Percentiles rank a stretch among this genome's conserved stretches.
These are phyloP conservation scores for Epizoanthus scotinus DNA, from an alignment of 92 coral and sea anemone species.

Conservation along the genomic window DNA sequence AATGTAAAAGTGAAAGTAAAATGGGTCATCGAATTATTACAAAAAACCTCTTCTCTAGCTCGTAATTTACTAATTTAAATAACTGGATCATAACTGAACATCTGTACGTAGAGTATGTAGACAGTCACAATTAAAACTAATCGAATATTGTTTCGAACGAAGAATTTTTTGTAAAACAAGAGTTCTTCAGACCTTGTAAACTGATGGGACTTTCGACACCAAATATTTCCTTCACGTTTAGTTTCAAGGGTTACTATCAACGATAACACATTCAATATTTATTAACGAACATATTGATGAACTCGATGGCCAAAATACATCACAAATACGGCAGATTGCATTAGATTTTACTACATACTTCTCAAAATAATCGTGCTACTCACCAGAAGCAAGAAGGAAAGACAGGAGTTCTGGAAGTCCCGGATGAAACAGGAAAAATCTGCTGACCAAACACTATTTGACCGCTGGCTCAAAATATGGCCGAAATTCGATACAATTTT, in stretches of 20 bases:
- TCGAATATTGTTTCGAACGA: background rate
- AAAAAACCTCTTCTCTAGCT: background rate
- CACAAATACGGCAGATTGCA: conserved; percentile 33
- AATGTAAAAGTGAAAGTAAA: no score
- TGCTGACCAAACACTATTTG: conserved; percentile 16
- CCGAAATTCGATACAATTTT: no score
- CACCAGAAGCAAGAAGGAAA: conserved; percentile 68
- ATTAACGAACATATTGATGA: background rate
- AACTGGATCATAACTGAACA: background rate
- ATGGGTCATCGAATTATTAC: background rate
- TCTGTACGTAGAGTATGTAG: background rate
- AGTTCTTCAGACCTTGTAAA: background rate
- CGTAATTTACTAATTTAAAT: background rate
- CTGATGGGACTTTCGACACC: background rate
- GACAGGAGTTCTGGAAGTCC: conserved; percentile 46
- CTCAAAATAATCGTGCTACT: conserved; percentile 27
- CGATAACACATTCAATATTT: background rate
- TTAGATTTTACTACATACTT: conserved; percentile 42
- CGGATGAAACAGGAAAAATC: conserved; percentile 47
- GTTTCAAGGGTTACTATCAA: background rate
- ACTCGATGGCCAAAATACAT: background rate
- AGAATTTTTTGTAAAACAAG: background rate
- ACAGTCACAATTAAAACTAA: background rate
- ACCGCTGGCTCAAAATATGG: conserved; percentile 27
- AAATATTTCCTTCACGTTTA: background rate